Conservation (phyloP, 2,888 invertebrate species). For the Reticulitermes lucifugus region DNA sequence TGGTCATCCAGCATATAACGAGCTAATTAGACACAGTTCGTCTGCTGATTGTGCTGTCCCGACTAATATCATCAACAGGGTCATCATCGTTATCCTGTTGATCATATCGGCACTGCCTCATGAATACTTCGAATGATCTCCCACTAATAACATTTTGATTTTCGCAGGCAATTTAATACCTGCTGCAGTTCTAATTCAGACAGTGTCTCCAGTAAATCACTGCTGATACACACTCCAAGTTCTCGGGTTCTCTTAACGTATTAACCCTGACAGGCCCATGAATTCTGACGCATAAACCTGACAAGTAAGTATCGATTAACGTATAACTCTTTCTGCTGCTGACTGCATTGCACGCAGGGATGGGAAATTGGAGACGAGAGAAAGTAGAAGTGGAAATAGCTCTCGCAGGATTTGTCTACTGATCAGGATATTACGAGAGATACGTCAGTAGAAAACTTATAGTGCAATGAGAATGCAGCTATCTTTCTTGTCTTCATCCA, state of each 20-base stretch:
- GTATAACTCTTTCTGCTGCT: conserved; percentile 48
- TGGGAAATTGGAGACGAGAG: conserved; percentile 25
- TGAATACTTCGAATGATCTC: neutral
- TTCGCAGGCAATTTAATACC: conserved; percentile 33
- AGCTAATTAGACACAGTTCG: too few species aligned
- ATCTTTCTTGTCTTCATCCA: conserved; percentile 4
- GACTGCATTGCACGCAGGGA: conserved; percentile 17
- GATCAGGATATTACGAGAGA: conserved; percentile 44
- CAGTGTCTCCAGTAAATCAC: conserved; percentile 42
- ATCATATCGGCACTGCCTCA: neutral
- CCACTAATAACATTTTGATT: neutral
- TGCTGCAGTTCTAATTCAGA: neutral
- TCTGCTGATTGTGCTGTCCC: too few species aligned
- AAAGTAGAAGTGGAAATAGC: conserved; percentile 18
- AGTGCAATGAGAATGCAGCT: neutral
- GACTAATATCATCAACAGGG: too few species aligned
- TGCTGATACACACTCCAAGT: conserved; percentile 43
- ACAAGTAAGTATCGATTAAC: conserved; percentile 51
- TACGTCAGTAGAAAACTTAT: conserved; percentile 25
- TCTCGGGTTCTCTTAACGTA: conserved; percentile 41
- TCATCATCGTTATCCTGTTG: neutral
- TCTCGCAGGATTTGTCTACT: conserved; percentile 47
- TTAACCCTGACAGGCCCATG: conserved; percentile 43
- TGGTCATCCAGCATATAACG: too few species aligned
- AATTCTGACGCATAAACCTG: conserved; percentile 52